Percentiles rank a stretch among this genome's conserved stretches.
Evolutionary conservation across 2,113 vertebrate genomes (phyloP).

Genomic region (Hippoglossus stenolepis): DNA sequence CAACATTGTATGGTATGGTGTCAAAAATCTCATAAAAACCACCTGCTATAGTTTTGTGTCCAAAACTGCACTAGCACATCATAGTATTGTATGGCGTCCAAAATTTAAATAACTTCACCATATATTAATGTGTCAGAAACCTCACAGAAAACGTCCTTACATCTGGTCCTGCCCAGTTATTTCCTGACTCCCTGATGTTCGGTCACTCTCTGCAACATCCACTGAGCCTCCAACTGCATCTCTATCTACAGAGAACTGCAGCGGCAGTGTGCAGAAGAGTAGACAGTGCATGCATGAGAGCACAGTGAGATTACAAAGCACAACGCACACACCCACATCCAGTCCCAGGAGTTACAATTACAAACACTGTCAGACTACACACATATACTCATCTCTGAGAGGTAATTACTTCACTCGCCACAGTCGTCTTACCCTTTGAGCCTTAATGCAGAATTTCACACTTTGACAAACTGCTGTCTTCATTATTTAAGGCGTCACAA

Average conservation of each 20-base stretch:
- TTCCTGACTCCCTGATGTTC: background rate
- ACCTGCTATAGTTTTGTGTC: too few species aligned
- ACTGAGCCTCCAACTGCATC: background rate
- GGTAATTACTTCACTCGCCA: slow-evolving; percentile 53
- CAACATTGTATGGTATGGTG: too few species aligned
- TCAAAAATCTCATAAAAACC: too few species aligned
- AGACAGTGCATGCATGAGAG: slow-evolving; percentile 9
- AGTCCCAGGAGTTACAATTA: slow-evolving; percentile 51
- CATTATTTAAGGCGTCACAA: slow-evolving; percentile 41
- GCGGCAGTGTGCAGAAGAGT: background rate
- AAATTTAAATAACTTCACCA: too few species aligned
- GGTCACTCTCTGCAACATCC: slow-evolving; percentile 19
- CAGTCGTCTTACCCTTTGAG: too few species aligned
- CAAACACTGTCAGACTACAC: slow-evolving; percentile 30
- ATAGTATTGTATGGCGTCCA: too few species aligned
- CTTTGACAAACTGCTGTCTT: slow-evolving; percentile 50
- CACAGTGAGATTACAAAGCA: slow-evolving; percentile 21
- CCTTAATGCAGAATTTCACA: slow-evolving; percentile 14
- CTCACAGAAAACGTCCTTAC: background rate
- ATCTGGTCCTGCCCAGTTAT: too few species aligned
- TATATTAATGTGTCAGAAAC: background rate
- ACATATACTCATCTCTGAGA: slow-evolving; percentile 40
- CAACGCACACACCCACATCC: background rate
- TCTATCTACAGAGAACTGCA: background rate
- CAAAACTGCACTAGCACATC: too few species aligned